These are phyloP conservation scores for Aradophagus sp. DNA, from an alignment of 1,140 invertebrate species.

Conservation along the genomic window DNA sequence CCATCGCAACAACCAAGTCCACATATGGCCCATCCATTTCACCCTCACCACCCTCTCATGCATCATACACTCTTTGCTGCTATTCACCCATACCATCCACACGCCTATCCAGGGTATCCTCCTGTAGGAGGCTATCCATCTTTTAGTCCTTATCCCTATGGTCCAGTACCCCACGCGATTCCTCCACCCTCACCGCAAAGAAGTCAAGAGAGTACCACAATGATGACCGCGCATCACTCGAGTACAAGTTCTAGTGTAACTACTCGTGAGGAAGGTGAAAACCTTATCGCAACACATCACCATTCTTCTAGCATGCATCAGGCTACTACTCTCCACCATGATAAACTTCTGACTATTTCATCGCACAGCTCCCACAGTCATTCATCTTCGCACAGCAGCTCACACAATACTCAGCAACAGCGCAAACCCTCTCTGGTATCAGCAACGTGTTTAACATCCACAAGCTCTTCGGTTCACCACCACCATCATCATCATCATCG, in stretches of 20 bases:
- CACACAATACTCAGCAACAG: constrained; percentile 64
- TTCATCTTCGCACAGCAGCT: constrained; percentile 66
- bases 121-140: constrained; percentile 74
- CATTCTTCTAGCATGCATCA: constrained; percentile 70
- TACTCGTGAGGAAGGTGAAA: constrained; percentile 76
- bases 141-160: constrained; percentile 80
- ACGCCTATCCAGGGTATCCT: constrained; percentile 81
- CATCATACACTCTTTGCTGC: constrained; percentile 81
- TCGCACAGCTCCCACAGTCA: constrained; percentile 70
- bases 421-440: constrained; percentile 70
- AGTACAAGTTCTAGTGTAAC: constrained; percentile 77
- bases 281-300: constrained; percentile 71
- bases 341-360: constrained; percentile 68
- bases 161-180: constrained; percentile 82
- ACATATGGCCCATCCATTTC: constrained; percentile 78
- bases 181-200: constrained; percentile 80
- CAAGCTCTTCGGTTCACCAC: constrained; percentile 76
- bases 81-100: constrained; percentile 81
- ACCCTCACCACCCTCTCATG: constrained; percentile 80
- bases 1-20: constrained; percentile 80
- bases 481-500: constrained; percentile 73
- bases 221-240: constrained; percentile 81
- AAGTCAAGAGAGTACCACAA: constrained; percentile 80
- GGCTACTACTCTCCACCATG: constrained; percentile 70
- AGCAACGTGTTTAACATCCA: constrained; percentile 69